Evolutionary conservation across 2,797 vertebrate species (phyloP), one percentile per base, ranked within the genome.

Genomic region (Etheostoma perlongum): DNA sequence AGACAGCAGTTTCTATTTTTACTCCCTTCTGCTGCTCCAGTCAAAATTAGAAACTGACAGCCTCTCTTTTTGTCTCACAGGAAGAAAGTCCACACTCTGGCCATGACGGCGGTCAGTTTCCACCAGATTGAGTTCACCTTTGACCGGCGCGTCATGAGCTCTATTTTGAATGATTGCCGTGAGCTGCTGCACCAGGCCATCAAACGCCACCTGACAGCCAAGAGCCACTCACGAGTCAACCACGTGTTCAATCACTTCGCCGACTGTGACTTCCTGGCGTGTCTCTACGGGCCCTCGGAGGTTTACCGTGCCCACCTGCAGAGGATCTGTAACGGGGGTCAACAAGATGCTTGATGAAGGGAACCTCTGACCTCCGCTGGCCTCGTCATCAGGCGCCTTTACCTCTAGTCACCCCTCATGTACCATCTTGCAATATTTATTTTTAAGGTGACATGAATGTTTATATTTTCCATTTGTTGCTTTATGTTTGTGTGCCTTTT

Each of bases 101-200:
- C 98, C 92, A 97, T 99, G 97, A 99, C 93, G 0, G 96, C 97
- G 0, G 95, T 99, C 90, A 99, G 97, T 85, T 99, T 99, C 95
- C 94, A 97, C 92, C 97, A 99, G 94, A 97, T 99, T 49, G 98
- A 97, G 92, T 99, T 99, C 94, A 99, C 98, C 88, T 99, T 99
- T 0, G 98, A 99, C 95, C 95, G 97, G 2, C 95, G 97, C 5
- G 95, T 99, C 74, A 96, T 99, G 96, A 95, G 96, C 19, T 49
- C 93, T 9, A 95, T 95, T 14, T 92, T 99, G 21, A 96, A 94
- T 0, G 97, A 99, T 85, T 99, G 98, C 88, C 93, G 97, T 0
- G 97, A 99, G 66, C 95, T 99, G 69, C 95, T 99, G 78, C 98
- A 97, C 92, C 96, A 97, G 91, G 97, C 96, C 0, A 94, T 97